Evolutionary conservation across 1,140 invertebrate species (phyloP).

Genomic region (Ectropis grisescens): DNA sequence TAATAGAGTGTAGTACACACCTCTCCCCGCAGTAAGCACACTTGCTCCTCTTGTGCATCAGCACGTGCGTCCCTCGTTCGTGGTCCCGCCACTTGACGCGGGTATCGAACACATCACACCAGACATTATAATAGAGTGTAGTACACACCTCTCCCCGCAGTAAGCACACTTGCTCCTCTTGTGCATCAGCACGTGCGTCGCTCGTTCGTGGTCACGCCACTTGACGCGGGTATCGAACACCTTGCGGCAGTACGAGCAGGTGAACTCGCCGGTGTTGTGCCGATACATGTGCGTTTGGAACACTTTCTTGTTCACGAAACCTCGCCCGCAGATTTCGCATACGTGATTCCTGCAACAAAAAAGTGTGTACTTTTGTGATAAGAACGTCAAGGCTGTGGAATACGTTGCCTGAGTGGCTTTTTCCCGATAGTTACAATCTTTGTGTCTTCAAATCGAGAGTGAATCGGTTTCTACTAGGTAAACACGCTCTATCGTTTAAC

Average conservation of each 20-base stretch:
- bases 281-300: slow-evolving; percentile 33
- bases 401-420: too few species aligned
- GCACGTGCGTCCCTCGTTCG: slow-evolving; percentile 32
- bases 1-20: slow-evolving; percentile 47
- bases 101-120: slow-evolving; percentile 36
- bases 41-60: slow-evolving; percentile 29
- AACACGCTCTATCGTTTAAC: too few species aligned
- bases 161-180: slow-evolving; percentile 41
- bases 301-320: slow-evolving; percentile 34
- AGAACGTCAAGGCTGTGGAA: too few species aligned
- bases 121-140: too few species aligned
- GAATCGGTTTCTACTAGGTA: too few species aligned
- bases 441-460: too few species aligned
- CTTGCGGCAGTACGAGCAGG: slow-evolving; percentile 33
- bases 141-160: slow-evolving; percentile 42
- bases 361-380: slow-evolving; percentile 13
- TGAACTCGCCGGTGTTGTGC: slow-evolving; percentile 31
- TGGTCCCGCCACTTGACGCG: slow-evolving; percentile 32
- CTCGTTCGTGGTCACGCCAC: slow-evolving; percentile 34
- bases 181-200: slow-evolving; percentile 26
- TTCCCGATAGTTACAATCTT: too few species aligned
- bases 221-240: slow-evolving; percentile 32
- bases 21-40: slow-evolving; percentile 44
- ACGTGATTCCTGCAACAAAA: not conserved
- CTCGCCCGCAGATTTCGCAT: slow-evolving; percentile 22